phyloP scores from a whole-genome alignment of 2,113 vertebrate species.

The Hypanus sabinus region DNA sequence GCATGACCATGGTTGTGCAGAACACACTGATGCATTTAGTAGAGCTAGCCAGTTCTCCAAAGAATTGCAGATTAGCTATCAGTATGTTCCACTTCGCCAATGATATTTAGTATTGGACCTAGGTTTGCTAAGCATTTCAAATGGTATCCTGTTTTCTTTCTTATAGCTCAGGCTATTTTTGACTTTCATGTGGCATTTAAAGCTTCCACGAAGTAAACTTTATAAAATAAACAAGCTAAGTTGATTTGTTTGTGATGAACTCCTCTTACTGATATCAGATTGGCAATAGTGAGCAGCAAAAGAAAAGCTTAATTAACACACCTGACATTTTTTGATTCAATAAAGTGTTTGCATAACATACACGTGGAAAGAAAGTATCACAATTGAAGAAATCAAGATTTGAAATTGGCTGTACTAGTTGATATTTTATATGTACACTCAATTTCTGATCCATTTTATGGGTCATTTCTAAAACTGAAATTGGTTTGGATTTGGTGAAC shows the following conservation, averaged over 20 bases:
- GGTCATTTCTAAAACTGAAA: too few relatives aligned
- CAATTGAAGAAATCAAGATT: neutral
- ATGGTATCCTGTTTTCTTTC: neutral
- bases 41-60: too few relatives aligned
- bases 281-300: neutral
- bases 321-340: neutral
- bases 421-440: neutral
- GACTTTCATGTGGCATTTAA: neutral
- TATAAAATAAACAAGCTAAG: neutral
- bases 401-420: neutral
- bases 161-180: neutral
- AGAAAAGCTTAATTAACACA: neutral
- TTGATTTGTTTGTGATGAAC: neutral
- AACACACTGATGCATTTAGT: too few relatives aligned
- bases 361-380: neutral
- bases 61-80: too few relatives aligned
- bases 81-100: too few relatives aligned
- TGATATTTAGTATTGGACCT: too few relatives aligned
- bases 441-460: neutral
- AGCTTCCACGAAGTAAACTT: neutral
- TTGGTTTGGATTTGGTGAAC: neutral
- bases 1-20: too few relatives aligned
- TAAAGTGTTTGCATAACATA: neutral
- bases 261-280: neutral
- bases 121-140: neutral